phyloP scores from a whole-genome alignment of 2,113 vertebrate species.

The Rhipidura dahli region DNA sequence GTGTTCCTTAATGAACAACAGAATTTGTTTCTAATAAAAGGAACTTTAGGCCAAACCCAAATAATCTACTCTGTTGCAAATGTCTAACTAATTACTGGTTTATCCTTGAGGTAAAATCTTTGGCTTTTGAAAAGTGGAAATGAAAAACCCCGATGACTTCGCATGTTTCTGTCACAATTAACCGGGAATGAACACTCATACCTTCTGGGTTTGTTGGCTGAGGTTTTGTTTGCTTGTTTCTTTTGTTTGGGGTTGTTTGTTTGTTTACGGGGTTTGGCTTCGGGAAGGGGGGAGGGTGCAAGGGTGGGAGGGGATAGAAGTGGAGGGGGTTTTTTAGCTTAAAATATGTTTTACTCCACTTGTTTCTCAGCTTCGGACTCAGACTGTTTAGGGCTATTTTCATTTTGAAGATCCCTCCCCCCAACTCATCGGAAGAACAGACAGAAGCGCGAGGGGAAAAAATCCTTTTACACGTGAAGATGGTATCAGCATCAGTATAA shows the following conservation, averaged over 20 bases:
- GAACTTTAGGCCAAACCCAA: not conserved
- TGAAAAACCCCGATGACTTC: not conserved
- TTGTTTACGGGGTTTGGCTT: not conserved
- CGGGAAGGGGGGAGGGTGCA: too few relatives aligned
- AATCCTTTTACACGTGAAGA: not conserved
- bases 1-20: not conserved
- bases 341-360: not conserved
- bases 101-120: not conserved
- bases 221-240: not conserved
- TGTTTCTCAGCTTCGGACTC: not conserved
- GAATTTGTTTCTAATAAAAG: not conserved
- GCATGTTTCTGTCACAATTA: not conserved
- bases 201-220: not conserved
- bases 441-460: not conserved
- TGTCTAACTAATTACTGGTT: not conserved
- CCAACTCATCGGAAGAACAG: not conserved
- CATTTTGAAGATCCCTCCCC: not conserved
- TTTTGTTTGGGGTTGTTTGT: not conserved
- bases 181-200: not conserved
- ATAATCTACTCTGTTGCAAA: not conserved
- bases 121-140: not conserved
- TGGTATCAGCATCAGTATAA: not conserved
- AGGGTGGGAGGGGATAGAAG: not conserved
- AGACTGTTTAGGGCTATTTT: not conserved
- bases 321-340: not conserved